phyloP scores from a whole-genome alignment of 1,140 invertebrate species.

The Plutomurus gul region DNA sequence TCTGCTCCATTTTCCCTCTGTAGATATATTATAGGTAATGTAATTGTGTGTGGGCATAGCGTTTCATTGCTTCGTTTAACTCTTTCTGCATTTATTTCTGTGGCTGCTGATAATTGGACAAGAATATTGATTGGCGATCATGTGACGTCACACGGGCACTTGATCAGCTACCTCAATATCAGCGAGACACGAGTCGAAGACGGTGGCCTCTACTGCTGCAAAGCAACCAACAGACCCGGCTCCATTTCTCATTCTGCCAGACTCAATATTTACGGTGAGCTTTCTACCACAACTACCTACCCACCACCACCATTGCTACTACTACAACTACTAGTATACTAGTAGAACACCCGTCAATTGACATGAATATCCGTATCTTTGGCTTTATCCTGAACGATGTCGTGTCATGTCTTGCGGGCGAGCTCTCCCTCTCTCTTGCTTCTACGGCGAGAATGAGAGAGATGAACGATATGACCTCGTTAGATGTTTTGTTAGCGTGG shows the following conservation, averaged over 20 bases:
- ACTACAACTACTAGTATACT: too few relatives aligned
- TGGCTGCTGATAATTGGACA: slow-evolving; percentile 43
- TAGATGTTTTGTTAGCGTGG: neutral
- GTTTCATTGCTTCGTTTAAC: neutral
- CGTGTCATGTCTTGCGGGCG: too few relatives aligned
- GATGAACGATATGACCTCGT: too few relatives aligned
- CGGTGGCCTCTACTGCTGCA: slow-evolving; percentile 61
- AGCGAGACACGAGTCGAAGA: slow-evolving; percentile 59
- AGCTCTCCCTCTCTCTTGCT: too few relatives aligned
- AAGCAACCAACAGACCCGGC: slow-evolving; percentile 59
- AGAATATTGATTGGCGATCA: slow-evolving; percentile 81
- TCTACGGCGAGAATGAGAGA: too few relatives aligned
- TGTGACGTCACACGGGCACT: slow-evolving; percentile 68
- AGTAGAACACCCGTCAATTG: neutral
- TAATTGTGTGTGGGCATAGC: neutral
- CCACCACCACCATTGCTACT: too few relatives aligned
- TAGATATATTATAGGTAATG: neutral
- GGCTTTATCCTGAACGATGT: too few relatives aligned
- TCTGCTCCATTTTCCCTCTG: too few relatives aligned
- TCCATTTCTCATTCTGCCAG: slow-evolving; percentile 57
- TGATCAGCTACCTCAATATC: slow-evolving; percentile 60
- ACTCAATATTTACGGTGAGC: slow-evolving; percentile 60
- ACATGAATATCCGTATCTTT: neutral
- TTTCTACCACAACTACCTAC: neutral
- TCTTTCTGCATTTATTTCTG: neutral